Percentiles rank a stretch among this genome's conserved stretches.
These are phyloP conservation scores for Periplaneta americana DNA, from an alignment of 1,140 invertebrate genomes.

Conservation along the genomic window DNA sequence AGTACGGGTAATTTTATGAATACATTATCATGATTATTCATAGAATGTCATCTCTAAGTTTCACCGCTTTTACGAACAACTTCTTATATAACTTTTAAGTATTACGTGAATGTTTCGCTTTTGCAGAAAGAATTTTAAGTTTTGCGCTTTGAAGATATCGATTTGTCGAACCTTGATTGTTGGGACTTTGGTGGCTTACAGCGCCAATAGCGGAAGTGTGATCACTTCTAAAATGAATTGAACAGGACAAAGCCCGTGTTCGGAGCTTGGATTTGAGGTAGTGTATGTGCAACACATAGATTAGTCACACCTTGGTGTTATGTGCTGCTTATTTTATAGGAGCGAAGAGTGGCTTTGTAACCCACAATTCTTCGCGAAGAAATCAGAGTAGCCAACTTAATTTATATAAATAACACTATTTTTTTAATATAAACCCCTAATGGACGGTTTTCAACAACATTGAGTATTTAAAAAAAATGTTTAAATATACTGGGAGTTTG, in stretches of 20 bases:
- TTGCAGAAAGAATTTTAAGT: too few species aligned
- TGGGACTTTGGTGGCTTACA: not conserved
- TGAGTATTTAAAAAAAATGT: too few species aligned
- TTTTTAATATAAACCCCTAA: too few species aligned
- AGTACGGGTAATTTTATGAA: too few species aligned
- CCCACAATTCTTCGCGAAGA: not conserved
- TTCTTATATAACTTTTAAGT: too few species aligned
- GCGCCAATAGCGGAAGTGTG: slow-evolving; percentile 6
- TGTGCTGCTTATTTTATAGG: not conserved
- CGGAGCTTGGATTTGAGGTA: not conserved
- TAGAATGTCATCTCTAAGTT: too few species aligned
- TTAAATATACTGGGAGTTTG: too few species aligned
- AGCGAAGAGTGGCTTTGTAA: not conserved
- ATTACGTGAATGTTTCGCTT: too few species aligned
- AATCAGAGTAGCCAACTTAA: not conserved
- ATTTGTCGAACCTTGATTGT: not conserved
- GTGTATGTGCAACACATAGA: not conserved
- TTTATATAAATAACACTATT: not conserved
- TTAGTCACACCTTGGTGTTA: not conserved
- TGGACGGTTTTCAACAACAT: too few species aligned
- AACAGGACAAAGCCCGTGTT: slow-evolving; percentile 1
- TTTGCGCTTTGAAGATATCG: not conserved
- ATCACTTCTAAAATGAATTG: slow-evolving; percentile 5
- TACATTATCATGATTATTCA: too few species aligned
- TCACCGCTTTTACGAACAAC: too few species aligned